phyloP scores from a whole-genome alignment of 2,888 invertebrate genomes.

The Leucania comma region DNA sequence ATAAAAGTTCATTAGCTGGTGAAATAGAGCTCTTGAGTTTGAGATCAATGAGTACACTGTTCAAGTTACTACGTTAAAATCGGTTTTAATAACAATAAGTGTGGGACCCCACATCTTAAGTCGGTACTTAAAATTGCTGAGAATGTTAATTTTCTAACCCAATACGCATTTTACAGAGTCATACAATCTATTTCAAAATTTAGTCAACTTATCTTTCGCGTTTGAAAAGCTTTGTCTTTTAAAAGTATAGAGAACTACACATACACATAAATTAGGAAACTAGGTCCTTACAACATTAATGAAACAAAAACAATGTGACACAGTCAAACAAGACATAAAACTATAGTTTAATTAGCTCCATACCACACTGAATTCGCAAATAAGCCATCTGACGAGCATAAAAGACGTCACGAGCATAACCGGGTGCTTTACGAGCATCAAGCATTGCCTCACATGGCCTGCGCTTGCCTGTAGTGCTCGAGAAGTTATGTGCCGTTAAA shows the following conservation, averaged over 20 bases:
- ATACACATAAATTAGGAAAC: background rate
- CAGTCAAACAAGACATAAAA: conserved; percentile 24
- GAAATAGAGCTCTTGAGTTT: background rate
- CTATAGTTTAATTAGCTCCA: conserved; percentile 43
- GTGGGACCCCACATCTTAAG: background rate
- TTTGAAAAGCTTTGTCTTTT: background rate
- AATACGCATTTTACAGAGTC: background rate
- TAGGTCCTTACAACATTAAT: background rate
- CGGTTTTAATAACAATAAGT: background rate
- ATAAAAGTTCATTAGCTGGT: conserved; percentile 11
- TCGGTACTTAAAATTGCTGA: background rate
- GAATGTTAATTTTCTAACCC: background rate
- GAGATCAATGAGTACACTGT: background rate
- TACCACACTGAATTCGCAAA: conserved; percentile 36
- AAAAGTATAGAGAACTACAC: no score
- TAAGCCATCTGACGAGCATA: conserved; percentile 31
- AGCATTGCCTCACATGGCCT: conserved; percentile 47
- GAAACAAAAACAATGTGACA: conserved; percentile 31
- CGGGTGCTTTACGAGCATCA: conserved; percentile 50
- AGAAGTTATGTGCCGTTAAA: conserved; percentile 60
- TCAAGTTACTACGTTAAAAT: background rate
- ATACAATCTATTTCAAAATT: background rate
- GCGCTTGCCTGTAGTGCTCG: conserved; percentile 40
- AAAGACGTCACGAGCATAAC: conserved; percentile 51
- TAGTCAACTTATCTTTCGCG: background rate